Percentiles rank a stretch among this genome's conserved stretches.
Conservation (phyloP, 1,140 invertebrate genomes). For the Harlomillsia oculata region DNA sequence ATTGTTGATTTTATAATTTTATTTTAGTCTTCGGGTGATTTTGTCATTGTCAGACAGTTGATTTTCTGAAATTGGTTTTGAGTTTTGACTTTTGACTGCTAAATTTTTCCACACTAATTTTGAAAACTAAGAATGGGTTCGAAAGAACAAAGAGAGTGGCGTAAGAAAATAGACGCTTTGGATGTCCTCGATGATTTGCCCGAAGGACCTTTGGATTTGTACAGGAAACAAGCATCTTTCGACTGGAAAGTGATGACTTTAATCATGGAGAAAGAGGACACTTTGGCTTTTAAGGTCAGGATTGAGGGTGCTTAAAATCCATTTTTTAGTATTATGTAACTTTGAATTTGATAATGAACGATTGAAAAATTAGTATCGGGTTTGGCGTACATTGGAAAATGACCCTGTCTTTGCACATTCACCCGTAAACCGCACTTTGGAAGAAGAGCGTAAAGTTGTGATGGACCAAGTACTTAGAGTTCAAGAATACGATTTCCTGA, state of each 20-base stretch:
- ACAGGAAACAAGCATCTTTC: constrained; percentile 61
- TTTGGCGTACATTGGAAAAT: constrained; percentile 46
- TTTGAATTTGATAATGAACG: background rate
- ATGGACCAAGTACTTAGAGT: constrained; percentile 43
- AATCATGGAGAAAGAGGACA: constrained; percentile 59
- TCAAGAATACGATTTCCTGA: constrained; percentile 45
- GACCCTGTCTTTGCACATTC: constrained; percentile 47
- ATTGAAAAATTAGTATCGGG: constrained; percentile 46
- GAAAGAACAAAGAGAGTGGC: too few relatives aligned
- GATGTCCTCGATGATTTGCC: constrained; percentile 48
- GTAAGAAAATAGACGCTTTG: too few relatives aligned
- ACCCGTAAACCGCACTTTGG: constrained; percentile 49
- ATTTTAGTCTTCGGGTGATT: too few relatives aligned
- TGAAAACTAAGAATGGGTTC: too few relatives aligned
- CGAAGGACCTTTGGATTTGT: constrained; percentile 58
- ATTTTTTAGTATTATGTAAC: background rate
- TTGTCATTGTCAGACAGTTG: too few relatives aligned
- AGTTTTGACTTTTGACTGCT: too few relatives aligned
- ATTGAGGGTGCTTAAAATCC: too few relatives aligned
- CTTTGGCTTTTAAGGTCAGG: constrained; percentile 55
- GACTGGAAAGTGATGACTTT: constrained; percentile 67
- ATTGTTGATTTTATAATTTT: too few relatives aligned
- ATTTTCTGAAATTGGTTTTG: too few relatives aligned
- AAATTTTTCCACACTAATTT: too few relatives aligned
- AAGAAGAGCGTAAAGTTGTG: constrained; percentile 45